These are phyloP conservation scores for Branchinecta lynchi DNA, from an alignment of 1,140 invertebrate genomes.

Conservation along the genomic window DNA sequence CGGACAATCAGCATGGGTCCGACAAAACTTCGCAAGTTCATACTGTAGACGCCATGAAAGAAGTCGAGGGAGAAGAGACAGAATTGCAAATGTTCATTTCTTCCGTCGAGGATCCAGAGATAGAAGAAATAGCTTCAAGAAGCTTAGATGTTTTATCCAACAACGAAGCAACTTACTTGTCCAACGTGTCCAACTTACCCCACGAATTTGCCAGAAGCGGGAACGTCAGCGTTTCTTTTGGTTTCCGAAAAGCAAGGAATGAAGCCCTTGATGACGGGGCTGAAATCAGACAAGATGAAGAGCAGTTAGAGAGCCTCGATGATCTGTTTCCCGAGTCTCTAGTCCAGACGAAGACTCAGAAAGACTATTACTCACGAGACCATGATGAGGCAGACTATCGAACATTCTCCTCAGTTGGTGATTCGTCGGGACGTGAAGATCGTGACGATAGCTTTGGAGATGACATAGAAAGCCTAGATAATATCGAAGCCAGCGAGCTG, in stretches of 20 bases:
- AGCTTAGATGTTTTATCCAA: too few species aligned
- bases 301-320: background rate
- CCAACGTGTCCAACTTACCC: background rate
- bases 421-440: background rate
- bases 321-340: background rate
- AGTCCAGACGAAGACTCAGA: background rate
- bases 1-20: too few species aligned
- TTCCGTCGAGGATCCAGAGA: too few species aligned
- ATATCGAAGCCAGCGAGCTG: background rate
- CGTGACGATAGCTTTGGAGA: background rate
- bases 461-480: background rate
- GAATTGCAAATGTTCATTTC: too few species aligned
- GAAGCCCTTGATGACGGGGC: background rate
- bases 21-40: too few species aligned
- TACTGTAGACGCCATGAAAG: too few species aligned
- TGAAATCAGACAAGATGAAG: background rate
- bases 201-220: background rate
- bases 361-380: background rate
- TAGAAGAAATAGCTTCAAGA: too few species aligned
- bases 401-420: constrained; percentile 2
- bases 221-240: background rate
- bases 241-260: background rate
- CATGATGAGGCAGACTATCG: background rate
- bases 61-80: too few species aligned
- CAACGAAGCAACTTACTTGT: too few species aligned